Conservation (phyloP, 2,113 vertebrate genomes). For the Aegypius monachus region DNA sequence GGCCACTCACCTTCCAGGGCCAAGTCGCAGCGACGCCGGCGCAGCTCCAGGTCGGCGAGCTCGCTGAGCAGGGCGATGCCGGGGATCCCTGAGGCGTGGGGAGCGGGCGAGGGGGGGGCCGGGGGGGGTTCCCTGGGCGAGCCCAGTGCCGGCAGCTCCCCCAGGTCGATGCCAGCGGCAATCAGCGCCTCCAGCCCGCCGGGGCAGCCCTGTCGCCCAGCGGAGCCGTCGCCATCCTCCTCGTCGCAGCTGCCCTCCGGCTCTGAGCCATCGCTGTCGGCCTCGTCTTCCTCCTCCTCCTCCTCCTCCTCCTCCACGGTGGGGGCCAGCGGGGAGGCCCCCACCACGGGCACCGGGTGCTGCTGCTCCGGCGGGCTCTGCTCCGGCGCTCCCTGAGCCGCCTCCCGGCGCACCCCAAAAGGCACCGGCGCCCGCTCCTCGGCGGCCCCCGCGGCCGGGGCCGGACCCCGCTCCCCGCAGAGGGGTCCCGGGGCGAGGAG, state of each 20-base stretch:
- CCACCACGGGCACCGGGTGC: conserved; percentile 5
- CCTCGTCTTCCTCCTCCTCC: conserved; percentile 25
- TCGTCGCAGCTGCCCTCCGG: background rate
- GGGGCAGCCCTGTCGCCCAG: background rate
- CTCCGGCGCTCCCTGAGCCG: background rate
- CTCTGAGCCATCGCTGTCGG: conserved; percentile 58
- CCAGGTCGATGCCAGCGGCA: conserved; percentile 85
- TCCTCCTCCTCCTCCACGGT: conserved; percentile 9
- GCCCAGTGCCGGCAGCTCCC: conserved; percentile 70
- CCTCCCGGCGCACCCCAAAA: background rate
- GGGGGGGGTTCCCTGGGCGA: background rate
- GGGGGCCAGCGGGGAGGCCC: conserved; percentile 60
- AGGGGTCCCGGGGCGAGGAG: conserved; percentile 30
- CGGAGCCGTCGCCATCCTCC: conserved; percentile 9
- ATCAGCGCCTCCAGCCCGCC: conserved; percentile 89
- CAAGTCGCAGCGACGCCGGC: no score
- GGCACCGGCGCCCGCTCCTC: background rate
- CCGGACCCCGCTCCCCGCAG: background rate
- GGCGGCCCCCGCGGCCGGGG: background rate
- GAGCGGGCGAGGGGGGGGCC: background rate
- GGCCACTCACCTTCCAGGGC: no score
- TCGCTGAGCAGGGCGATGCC: no score
- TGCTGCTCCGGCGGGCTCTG: conserved; percentile 29
- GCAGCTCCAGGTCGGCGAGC: no score
- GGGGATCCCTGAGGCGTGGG: no score